These are phyloP conservation scores for Pseudobourletiella spinata DNA, from an alignment of 1,140 invertebrate species.

Conservation along the genomic window DNA sequence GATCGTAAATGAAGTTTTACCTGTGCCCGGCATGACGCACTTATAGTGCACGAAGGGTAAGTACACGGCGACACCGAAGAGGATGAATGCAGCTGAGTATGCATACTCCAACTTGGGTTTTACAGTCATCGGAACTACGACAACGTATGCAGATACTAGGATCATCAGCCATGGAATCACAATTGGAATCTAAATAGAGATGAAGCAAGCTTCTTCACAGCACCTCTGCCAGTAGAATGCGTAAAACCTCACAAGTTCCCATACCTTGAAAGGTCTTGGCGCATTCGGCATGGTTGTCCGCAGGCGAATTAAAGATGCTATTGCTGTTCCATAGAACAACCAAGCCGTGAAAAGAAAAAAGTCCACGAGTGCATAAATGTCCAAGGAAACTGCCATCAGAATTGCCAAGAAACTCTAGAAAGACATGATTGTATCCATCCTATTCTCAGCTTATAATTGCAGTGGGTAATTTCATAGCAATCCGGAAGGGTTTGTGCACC, in stretches of 20 bases:
- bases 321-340: conserved; percentile 88
- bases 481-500: no score
- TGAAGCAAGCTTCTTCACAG: no score
- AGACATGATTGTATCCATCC: no score
- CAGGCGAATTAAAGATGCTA: conserved; percentile 80
- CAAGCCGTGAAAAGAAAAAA: conserved; percentile 93
- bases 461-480: no score
- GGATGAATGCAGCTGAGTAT: conserved; percentile 45
- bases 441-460: no score
- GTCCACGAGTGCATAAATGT: conserved; percentile 82
- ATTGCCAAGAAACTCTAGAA: conserved; percentile 41
- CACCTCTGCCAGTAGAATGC: no score
- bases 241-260: no score
- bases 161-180: conserved; percentile 45
- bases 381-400: conserved; percentile 80
- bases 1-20: no score
- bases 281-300: conserved; percentile 75
- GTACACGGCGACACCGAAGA: conserved; percentile 47
- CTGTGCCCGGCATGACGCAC: conserved; percentile 37
- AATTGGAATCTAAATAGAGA: conserved; percentile 50
- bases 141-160: conserved; percentile 45
- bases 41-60: conserved; percentile 47
- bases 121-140: conserved; percentile 47
- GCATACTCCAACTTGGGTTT: conserved; percentile 42
- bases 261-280: conserved; percentile 73